These are phyloP conservation scores for Anoplius nigerrimus DNA, from an alignment of 2,888 invertebrate genomes.

Conservation along the genomic window DNA sequence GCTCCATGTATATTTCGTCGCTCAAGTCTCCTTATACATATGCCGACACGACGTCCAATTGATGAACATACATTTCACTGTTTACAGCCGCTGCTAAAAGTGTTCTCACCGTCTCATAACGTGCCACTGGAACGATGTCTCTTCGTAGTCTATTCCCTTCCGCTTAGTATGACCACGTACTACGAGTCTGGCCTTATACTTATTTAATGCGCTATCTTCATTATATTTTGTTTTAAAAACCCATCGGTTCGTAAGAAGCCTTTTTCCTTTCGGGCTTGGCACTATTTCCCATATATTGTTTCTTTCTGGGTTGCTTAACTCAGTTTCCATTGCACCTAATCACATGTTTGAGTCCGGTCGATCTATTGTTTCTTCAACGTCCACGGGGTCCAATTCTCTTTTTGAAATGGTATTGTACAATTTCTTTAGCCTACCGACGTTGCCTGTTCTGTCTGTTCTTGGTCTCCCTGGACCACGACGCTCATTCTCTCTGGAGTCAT, in stretches of 20 bases:
- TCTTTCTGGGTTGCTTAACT: conserved; percentile 25
- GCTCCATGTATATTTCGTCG: conserved; percentile 36
- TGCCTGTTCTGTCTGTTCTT: conserved; percentile 17
- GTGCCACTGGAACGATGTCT: conserved; percentile 41
- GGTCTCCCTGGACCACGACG: conserved; percentile 30
- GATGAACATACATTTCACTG: conserved; percentile 35
- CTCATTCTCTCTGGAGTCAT: not conserved
- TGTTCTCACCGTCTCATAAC: conserved; percentile 20
- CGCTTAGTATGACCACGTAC: conserved; percentile 40
- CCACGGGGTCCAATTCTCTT: too few species aligned
- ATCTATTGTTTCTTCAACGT: conserved; percentile 11
- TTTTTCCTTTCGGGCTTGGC: conserved; percentile 18
- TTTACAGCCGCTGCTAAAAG: conserved; percentile 33
- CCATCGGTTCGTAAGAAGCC: conserved; percentile 29
- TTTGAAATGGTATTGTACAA: conserved; percentile 18
- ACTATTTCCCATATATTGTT: conserved; percentile 35
- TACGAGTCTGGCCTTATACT: conserved; percentile 40
- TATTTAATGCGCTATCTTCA: conserved; percentile 24
- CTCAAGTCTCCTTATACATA: conserved; percentile 45
- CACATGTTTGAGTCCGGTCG: conserved; percentile 20
- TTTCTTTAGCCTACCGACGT: conserved; percentile 30
- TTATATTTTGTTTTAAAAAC: conserved; percentile 38
- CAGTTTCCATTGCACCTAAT: conserved; percentile 18
- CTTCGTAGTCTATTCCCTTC: conserved; percentile 37
- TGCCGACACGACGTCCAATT: conserved; percentile 48